phyloP scores from a whole-genome alignment of 2,797 vertebrate species.

The Avahi laniger region DNA sequence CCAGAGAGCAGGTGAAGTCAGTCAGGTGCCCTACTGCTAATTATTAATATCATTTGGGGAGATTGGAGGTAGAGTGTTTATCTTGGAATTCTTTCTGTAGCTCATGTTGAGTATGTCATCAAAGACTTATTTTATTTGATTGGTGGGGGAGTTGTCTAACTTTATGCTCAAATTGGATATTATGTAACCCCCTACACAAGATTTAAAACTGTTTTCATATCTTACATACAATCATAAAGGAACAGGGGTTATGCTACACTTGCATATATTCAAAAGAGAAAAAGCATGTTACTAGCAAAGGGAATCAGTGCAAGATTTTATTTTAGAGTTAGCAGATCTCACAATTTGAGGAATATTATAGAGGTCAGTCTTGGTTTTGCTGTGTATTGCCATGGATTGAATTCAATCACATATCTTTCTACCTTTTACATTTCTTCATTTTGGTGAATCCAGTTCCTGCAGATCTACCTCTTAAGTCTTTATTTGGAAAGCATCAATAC shows the following conservation, averaged over 20 bases:
- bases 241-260: background rate
- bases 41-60: background rate
- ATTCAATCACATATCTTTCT: background rate
- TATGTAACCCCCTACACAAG: background rate
- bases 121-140: background rate
- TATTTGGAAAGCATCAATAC: background rate
- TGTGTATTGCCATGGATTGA: background rate
- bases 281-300: background rate
- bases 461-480: background rate
- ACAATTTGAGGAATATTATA: background rate
- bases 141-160: background rate
- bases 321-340: conserved; percentile 18
- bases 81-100: background rate
- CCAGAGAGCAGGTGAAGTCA: background rate
- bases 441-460: background rate
- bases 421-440: background rate
- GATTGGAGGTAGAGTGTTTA: background rate
- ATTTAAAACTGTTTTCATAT: background rate
- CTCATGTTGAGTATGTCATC: background rate
- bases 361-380: background rate
- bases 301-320: background rate
- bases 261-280: background rate
- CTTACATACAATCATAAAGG: background rate
- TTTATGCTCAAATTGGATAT: background rate
- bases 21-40: background rate